Evolutionary conservation across 2,113 vertebrate genomes (phyloP), one percentile per base, ranked within the genome.

Genomic region (Chauna torquata): DNA sequence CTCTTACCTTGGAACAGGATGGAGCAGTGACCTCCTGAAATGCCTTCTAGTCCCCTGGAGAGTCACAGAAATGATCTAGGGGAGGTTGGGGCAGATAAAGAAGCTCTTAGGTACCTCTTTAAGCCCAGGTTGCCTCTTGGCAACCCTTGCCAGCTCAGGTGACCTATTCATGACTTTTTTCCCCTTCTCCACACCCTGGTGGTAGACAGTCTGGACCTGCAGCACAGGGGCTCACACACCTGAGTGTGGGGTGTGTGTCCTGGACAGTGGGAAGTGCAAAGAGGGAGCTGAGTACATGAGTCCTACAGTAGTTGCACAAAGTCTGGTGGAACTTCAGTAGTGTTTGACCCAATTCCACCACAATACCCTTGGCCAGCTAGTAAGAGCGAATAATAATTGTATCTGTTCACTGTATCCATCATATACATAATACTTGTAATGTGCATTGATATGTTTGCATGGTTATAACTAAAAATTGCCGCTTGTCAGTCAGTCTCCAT

Each of bases 221-320:
- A 0, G 49, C n/a, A 69, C 9, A 7, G 0, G 11, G 24, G 9
- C 24, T 54, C 32, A 27, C 8, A n/a, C 1, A 0, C 4, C 4
- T 0, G 0, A 25, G 42, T 0, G 2, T 11, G 47, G 4, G 0
- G 4, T 1, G n/a, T 8, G 18, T 1, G 1, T 40, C n/a, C 16
- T 1, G 0, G 36, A 11, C 32, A 54, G 19, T 1, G 5, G 49
- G 36, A 40, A 64, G 23, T 2, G 22, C 28, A 24, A 52, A 52
- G 34, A 18, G 44, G 17, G 14, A 58, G 44, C 12, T 3, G 24
- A 75, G 55, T 9, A 55, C 14, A 9, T 0, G 0, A 17, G 42
- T 19, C 28, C 32, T 42, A 45, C 6, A 3, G 17, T 40, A 2
- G 0, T 11, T 64, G 36, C 34, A 25, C 12, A 6, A 68, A 52